A percentile compares a stretch with the other conserved stretches of the same genome.
phyloP scores from a whole-genome alignment of 2,797 vertebrate species.

The Buphagus erythrorhynchus region DNA sequence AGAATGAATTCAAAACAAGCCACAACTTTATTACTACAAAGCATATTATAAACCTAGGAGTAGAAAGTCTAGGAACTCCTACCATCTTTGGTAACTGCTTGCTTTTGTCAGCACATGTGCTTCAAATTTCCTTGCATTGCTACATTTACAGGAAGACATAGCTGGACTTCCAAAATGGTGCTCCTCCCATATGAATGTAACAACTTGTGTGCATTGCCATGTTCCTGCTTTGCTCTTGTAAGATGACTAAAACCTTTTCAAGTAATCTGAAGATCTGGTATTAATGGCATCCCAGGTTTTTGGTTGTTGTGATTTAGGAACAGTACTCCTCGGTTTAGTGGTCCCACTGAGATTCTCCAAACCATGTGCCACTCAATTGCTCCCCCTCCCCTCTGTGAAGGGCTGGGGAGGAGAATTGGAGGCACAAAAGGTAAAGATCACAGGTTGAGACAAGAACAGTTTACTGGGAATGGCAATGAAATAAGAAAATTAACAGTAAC shows the following conservation, averaged over 20 bases:
- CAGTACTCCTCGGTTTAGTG: background rate
- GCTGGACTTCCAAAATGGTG: background rate
- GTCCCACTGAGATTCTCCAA: background rate
- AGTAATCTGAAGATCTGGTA: background rate
- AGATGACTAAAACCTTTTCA: background rate
- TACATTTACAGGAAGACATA: background rate
- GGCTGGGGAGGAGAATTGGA: background rate
- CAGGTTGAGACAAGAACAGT: background rate
- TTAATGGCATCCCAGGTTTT: background rate
- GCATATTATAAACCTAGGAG: background rate
- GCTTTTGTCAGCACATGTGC: background rate
- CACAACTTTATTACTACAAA: background rate
- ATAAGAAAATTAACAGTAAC: background rate
- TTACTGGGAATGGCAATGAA: background rate
- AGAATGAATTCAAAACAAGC: background rate
- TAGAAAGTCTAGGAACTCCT: background rate
- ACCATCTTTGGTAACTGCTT: background rate
- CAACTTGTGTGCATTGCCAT: background rate
- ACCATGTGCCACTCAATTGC: background rate
- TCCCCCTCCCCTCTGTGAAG: background rate
- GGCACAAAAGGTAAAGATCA: background rate
- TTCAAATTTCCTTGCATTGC: background rate
- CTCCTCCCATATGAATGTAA: background rate
- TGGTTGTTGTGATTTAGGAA: background rate
- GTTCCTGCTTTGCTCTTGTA: background rate